Evolutionary conservation across 2,888 invertebrate genomes (phyloP).

Genomic region (Epirrhoe alternata): DNA sequence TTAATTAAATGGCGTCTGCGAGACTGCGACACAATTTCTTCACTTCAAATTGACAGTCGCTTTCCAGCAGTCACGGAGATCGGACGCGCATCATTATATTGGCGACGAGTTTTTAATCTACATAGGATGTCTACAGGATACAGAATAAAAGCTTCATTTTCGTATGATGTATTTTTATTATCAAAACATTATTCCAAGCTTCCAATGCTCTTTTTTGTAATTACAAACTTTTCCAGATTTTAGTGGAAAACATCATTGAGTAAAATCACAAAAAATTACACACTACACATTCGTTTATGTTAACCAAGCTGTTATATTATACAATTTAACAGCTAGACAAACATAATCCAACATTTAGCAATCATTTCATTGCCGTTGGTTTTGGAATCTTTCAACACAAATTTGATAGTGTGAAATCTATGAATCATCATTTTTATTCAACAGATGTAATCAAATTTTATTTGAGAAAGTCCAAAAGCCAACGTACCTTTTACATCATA

Average conservation of each 20-base stretch:
- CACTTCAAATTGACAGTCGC: constrained; percentile 3
- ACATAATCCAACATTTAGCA: not conserved
- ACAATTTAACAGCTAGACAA: not conserved
- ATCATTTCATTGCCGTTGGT: not conserved
- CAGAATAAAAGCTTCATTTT: constrained; percentile 14
- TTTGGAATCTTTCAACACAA: not conserved
- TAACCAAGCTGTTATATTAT: not conserved
- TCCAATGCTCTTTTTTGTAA: not conserved
- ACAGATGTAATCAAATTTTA: not conserved
- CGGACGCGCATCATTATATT: constrained; percentile 1
- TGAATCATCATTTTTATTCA: not conserved
- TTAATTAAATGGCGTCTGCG: too few species aligned
- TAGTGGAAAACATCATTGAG: not conserved
- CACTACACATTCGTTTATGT: not conserved
- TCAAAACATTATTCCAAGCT: not conserved
- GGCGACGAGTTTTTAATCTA: not conserved
- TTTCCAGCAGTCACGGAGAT: constrained; percentile 1
- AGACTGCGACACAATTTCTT: too few species aligned
- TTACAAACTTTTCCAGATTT: not conserved
- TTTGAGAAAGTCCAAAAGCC: not conserved
- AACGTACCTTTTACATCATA: not conserved
- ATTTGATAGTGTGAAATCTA: not conserved
- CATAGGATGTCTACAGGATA: constrained; percentile 4
- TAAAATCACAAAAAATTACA: not conserved
- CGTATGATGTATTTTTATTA: constrained; percentile 19